Conservation (phyloP, 2,888 invertebrate species). For the Mythimna ferrago region DNA sequence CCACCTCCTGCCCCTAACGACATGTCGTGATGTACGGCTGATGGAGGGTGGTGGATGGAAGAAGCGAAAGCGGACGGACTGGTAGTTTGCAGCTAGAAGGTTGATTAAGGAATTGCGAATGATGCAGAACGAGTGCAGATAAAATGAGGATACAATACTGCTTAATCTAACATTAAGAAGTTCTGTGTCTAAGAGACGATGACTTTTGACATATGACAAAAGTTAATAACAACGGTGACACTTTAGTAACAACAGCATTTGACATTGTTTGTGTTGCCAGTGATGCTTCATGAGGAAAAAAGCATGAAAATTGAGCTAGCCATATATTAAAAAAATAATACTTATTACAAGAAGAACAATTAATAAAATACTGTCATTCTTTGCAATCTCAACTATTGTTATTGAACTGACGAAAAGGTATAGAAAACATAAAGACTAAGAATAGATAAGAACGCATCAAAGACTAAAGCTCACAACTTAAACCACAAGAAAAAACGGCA, state of each 20-base stretch:
- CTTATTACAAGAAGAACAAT: neutral
- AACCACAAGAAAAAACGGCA: constrained; percentile 76
- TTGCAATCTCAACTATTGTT: neutral
- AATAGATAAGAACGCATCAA: neutral
- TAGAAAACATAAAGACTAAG: neutral
- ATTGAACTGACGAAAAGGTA: neutral
- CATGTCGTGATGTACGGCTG: constrained; percentile 87
- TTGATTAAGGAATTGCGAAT: neutral
- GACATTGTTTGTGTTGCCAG: no score
- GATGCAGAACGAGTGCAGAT: no score
- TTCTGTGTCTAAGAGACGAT: no score
- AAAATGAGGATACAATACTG: no score
- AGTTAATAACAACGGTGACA: neutral
- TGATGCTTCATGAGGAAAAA: neutral
- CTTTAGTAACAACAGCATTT: neutral
- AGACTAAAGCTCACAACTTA: constrained; percentile 61
- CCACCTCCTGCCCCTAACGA: constrained; percentile 90
- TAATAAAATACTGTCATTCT: neutral
- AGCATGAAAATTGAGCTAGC: neutral
- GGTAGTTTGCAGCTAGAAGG: constrained; percentile 20
- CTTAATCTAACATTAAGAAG: no score
- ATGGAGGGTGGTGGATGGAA: constrained; percentile 58
- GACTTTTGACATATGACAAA: neutral
- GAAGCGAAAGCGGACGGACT: constrained; percentile 39
- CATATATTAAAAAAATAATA: neutral